Percentiles rank a stretch among this genome's conserved stretches.
Evolutionary conservation across 2,113 vertebrate species (phyloP).

Genomic region (Gopherus flavomarginatus): DNA sequence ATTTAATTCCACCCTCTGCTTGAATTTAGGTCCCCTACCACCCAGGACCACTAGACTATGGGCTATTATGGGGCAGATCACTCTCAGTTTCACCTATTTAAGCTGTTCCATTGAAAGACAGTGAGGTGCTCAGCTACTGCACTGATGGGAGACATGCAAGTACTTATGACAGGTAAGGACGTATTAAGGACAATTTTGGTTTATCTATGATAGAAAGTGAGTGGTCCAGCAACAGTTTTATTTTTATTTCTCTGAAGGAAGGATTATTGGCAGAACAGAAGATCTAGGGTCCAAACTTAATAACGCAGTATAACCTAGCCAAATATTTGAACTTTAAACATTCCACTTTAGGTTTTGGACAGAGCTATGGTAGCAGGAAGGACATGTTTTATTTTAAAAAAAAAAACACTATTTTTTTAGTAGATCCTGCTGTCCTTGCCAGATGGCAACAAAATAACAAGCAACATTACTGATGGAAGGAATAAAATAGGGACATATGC

Average conservation of each 20-base stretch:
- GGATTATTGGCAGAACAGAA: not conserved
- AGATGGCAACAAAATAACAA: constrained; percentile 63
- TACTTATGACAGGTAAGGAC: not conserved
- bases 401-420: constrained; percentile 33
- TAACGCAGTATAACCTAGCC: not conserved
- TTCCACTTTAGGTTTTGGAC: not conserved
- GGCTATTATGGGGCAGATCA: not conserved
- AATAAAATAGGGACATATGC: constrained; percentile 58
- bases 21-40: not conserved
- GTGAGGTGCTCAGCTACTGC: not conserved
- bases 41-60: not conserved
- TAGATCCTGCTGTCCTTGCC: constrained; percentile 56
- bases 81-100: not conserved
- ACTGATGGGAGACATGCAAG: not conserved
- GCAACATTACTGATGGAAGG: constrained; percentile 37
- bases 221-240: not conserved
- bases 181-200: not conserved
- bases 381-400: constrained; percentile 45
- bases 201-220: not conserved
- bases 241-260: not conserved
- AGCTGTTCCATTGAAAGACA: not conserved
- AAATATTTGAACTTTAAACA: constrained; percentile 12
- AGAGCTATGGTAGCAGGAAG: constrained; percentile 8
- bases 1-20: not conserved
- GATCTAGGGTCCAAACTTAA: not conserved